A percentile compares a stretch with the other conserved stretches of the same genome.
Conservation (phyloP, 2,113 vertebrate genomes). For the Cranoglanis bouderius region DNA sequence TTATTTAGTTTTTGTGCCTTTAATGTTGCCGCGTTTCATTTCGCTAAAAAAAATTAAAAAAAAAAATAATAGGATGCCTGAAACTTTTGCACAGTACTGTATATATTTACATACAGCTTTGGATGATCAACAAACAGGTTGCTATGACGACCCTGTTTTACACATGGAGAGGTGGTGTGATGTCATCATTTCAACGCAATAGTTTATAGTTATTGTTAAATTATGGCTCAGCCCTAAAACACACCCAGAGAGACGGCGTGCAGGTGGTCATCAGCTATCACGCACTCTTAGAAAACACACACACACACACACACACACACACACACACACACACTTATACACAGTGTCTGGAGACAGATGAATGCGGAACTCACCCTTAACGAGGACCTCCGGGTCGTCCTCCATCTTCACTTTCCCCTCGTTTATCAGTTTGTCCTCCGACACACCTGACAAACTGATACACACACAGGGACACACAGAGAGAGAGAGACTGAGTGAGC, state of each 20-base stretch:
- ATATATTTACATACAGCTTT: no score
- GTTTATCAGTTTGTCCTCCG: constrained; percentile 90
- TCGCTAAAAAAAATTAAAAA: no score
- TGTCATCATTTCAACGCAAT: not conserved
- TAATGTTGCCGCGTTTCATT: no score
- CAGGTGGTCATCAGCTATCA: not conserved
- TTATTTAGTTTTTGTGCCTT: not conserved
- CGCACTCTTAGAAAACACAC: not conserved
- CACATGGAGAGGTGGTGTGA: not conserved
- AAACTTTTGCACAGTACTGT: no score
- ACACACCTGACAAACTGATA: constrained; percentile 73
- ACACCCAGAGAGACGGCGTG: no score
- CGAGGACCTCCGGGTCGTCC: constrained; percentile 81
- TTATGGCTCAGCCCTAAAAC: no score
- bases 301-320: constrained; percentile 8
- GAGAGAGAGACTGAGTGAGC: constrained; percentile 49
- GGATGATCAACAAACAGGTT: not conserved
- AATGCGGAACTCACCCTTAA: constrained; percentile 81
- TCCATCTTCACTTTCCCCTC: constrained; percentile 78
- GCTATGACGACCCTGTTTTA: not conserved
- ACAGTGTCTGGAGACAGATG: not conserved
- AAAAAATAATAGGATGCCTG: no score
- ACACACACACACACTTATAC: constrained; percentile 2
- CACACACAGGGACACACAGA: constrained; percentile 26
- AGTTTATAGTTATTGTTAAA: not conserved